Percentiles rank a stretch among this genome's conserved stretches.
Evolutionary conservation across 2,113 vertebrate species (phyloP).

Genomic region (Phodopus roborovskii): DNA sequence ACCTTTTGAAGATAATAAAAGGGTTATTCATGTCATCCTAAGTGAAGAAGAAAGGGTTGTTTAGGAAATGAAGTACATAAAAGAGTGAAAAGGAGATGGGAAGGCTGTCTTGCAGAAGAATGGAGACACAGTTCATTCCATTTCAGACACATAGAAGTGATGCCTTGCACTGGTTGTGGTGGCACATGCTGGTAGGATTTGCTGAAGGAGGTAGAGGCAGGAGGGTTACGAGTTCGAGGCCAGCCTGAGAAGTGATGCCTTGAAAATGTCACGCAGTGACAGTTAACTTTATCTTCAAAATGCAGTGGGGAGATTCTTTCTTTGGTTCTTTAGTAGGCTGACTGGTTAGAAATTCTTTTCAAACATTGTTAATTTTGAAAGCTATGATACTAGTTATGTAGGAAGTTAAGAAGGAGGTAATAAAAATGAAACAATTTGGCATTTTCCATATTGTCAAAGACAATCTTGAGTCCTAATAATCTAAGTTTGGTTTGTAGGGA

Average conservation of each 20-base stretch:
- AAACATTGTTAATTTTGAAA: not conserved
- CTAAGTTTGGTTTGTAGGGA: not conserved
- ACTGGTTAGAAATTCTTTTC: not conserved
- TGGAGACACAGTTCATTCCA: slow-evolving; percentile 19
- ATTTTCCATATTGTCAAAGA: not conserved
- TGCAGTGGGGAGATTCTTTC: not conserved
- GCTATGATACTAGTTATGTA: not conserved
- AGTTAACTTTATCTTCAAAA: slow-evolving; percentile 19
- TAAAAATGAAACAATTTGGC: not conserved
- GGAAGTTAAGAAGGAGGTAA: slow-evolving; percentile 16
- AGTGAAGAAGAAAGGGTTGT: slow-evolving; percentile 12
- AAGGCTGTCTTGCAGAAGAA: slow-evolving; percentile 6
- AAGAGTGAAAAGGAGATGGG: not conserved
- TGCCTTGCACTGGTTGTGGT: not conserved
- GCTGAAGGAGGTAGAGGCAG: too few relatives aligned
- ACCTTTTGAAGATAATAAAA: not conserved
- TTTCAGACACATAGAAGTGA: slow-evolving; percentile 26
- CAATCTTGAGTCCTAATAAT: not conserved
- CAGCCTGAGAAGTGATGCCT: not conserved
- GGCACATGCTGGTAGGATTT: too few relatives aligned
- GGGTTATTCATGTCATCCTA: not conserved
- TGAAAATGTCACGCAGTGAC: not conserved
- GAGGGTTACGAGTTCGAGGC: too few relatives aligned
- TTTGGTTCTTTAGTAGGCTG: not conserved
- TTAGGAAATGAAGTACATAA: not conserved